A percentile compares a stretch with the other conserved stretches of the same genome.
Conservation (phyloP, 2,888 invertebrate species). For the Nineta flava region DNA sequence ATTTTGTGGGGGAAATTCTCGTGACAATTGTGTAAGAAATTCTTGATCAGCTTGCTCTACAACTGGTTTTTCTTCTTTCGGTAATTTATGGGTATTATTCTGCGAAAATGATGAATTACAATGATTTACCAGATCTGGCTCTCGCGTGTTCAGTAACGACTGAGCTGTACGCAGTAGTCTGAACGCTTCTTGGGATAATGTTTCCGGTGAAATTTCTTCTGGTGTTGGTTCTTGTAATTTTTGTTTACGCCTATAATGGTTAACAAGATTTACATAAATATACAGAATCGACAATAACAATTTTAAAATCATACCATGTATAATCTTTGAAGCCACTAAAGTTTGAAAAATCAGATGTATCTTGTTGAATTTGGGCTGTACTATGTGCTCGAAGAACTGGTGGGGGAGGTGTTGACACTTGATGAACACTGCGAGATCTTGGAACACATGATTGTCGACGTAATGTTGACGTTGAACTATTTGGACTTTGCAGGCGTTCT, state of each 20-base stretch:
- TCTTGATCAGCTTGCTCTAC: conserved; percentile 19
- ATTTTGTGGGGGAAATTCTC: conserved; percentile 21
- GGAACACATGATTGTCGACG: conserved; percentile 27
- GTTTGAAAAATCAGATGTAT: conserved; percentile 12
- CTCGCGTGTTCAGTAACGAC: conserved; percentile 43
- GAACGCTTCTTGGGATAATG: conserved; percentile 48
- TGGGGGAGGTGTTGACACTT: conserved; percentile 22
- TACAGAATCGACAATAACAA: background rate
- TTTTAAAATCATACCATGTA: conserved; percentile 33
- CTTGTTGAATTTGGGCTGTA: conserved; percentile 24
- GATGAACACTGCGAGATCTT: conserved; percentile 35
- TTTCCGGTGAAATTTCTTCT: conserved; percentile 40
- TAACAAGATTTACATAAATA: background rate
- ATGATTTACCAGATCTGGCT: conserved; percentile 32
- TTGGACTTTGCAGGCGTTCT: conserved; percentile 19
- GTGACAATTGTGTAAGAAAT: conserved; percentile 24
- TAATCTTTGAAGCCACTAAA: conserved; percentile 36
- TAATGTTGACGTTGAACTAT: conserved; percentile 17
- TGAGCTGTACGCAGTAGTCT: conserved; percentile 46
- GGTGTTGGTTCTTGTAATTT: conserved; percentile 24
- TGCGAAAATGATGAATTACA: background rate
- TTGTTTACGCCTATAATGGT: conserved; percentile 23
- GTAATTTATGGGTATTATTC: conserved; percentile 2
- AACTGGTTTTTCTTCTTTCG: conserved; percentile 11
- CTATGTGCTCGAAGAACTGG: conserved; percentile 29